phyloP scores from a whole-genome alignment of 2,888 invertebrate genomes.

The Lasiommata megera region DNA sequence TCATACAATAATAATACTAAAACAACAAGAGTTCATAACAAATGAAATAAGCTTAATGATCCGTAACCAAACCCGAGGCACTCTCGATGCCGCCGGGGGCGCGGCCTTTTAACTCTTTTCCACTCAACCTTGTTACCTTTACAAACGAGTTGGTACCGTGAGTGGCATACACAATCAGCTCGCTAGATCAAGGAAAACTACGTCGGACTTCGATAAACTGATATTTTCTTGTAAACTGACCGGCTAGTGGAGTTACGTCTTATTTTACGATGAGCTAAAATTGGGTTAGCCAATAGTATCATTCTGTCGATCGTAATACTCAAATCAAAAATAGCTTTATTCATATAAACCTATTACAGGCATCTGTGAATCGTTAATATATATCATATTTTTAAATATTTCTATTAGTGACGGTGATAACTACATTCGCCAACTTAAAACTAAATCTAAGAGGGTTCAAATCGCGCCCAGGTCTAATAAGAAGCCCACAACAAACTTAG shows the following conservation, averaged over 20 bases:
- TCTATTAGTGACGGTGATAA: too few relatives aligned
- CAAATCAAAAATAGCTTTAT: too few relatives aligned
- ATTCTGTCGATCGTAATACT: background rate
- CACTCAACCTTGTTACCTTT: slow-evolving; percentile 74
- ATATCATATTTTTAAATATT: too few relatives aligned
- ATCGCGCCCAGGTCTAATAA: too few relatives aligned
- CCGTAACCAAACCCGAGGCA: slow-evolving; percentile 40
- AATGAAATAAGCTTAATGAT: slow-evolving; percentile 44
- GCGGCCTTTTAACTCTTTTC: slow-evolving; percentile 69
- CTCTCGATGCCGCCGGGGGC: slow-evolving; percentile 45
- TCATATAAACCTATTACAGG: too few relatives aligned
- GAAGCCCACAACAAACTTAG: too few relatives aligned
- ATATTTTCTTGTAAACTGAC: slow-evolving; percentile 34
- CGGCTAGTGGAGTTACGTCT: background rate
- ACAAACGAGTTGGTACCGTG: slow-evolving; percentile 69
- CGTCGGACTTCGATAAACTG: slow-evolving; percentile 35
- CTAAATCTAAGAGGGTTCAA: too few relatives aligned
- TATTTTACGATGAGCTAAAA: background rate
- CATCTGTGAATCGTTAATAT: too few relatives aligned
- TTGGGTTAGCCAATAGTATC: background rate
- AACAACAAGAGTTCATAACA: slow-evolving; percentile 29
- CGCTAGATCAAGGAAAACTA: slow-evolving; percentile 31
- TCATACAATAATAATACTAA: slow-evolving; percentile 21
- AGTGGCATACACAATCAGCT: slow-evolving; percentile 63
- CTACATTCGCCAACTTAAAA: too few relatives aligned